Evolutionary conservation across 2,888 invertebrate species (phyloP), one percentile per base, ranked within the genome.

Genomic region (Eupithecia subfuscata): DNA sequence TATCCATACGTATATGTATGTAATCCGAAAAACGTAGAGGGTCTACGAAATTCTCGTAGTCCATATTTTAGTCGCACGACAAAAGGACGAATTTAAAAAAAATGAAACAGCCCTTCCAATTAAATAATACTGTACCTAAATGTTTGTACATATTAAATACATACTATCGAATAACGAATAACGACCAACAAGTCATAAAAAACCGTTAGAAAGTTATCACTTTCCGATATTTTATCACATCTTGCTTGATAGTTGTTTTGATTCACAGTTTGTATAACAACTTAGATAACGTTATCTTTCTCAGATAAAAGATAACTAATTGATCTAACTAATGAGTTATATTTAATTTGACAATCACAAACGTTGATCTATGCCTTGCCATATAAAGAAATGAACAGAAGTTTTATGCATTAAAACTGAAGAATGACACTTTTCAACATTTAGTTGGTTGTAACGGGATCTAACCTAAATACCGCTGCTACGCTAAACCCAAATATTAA

Each of bases 401-500:
- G 56, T 56, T 56, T 0, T 56, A 11, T 22, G 11, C 22, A 22
- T 56, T 56, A 11, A 56, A 11, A 22, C 56, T 56, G 9, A 52
- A 9, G 40, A 40, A 40, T 40, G 8, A 40, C 37, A 40, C 40
- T 40, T 40, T 40, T 40, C 40, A 40, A 40, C 40, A 40, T 40
- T 40, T 40, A 64, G 8, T 34, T 64, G 37, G 18, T 34, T 34
- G 9, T 18, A 16, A 64, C 43, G 12, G 22, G 43, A 67, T 16
- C 43, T 68, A 43, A 68, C 43, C 43, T 68, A 68, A 68, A 68
- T 45, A 68, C 45, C 45, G 43, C 68, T 43, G 68, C 11, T 67
- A 16, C 16, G 48, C 25, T n/a, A 73, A 75, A 63, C 37, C 69
- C 25, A 56, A 77, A 70, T 63, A 76, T 74, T 70, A 72, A 63